Evolutionary conservation across 2,888 invertebrate genomes (phyloP), one percentile per base, ranked within the genome.

Genomic region (Catocala sponsa): DNA sequence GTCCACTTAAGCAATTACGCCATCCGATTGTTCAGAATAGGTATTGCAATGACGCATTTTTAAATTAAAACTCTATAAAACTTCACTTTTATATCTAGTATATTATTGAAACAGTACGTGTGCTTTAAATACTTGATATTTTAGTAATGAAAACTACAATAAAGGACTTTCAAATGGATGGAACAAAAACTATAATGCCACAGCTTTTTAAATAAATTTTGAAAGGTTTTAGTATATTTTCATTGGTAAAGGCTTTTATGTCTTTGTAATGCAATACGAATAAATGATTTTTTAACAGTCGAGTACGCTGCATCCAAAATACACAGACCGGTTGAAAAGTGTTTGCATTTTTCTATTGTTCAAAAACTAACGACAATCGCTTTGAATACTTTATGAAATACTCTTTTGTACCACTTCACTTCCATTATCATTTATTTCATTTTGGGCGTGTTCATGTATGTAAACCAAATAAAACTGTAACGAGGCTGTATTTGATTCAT

Each of bases 231-330:
- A 41, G 42, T 53, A 42, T 41, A 42, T 32, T 11, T 47, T 60
- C 41, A 42, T 50, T 44, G 47, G n/a, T 32, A 55, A 55, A 55
- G 43, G 54, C 54, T 54, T 60, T 60, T 55, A 55, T 55, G 54
- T 38, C 50, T 50, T 44, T 50, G 60, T 50, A 46, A 25, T 41
- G 46, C 55, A 47, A 51, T 47, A 55, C 44, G 49, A 50, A 44
- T 60, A 50, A 38, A 46, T 49, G 38, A 38, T 55, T 51, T 49
- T 60, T 55, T 51, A 51, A 13, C 55, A 47, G 49, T 41, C 9
- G 51, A 60, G 55, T 46, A 46, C 60, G 50, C 33, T 44, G 41
- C 50, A 59, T 49, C 9, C 43, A 11, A 59, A 59, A 50, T 50
- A n/a, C 58, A 51, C 38, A 52, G 38, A 41, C 46, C 32, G 52